Percentiles rank a stretch among this genome's conserved stretches.
phyloP scores from a whole-genome alignment of 2,888 invertebrate genomes.

The Limnephilus rhombicus region DNA sequence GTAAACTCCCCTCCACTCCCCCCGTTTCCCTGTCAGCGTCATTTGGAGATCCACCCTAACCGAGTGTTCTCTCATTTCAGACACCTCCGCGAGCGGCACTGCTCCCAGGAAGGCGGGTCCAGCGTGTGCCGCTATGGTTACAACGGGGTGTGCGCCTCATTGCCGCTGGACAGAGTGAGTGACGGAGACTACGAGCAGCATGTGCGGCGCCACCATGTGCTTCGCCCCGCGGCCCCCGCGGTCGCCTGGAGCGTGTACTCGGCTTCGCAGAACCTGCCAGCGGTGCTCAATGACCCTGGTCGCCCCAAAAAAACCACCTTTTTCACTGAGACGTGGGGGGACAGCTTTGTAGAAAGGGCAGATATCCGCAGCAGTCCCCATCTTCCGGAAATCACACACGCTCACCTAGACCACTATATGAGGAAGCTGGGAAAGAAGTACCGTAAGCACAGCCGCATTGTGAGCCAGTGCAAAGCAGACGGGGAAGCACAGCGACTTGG shows the following conservation, averaged over 20 bases:
- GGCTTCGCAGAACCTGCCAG: constrained; percentile 95
- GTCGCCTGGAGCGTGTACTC: constrained; percentile 92
- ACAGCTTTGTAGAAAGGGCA: constrained; percentile 91
- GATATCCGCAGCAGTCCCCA: constrained; percentile 87
- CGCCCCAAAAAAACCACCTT: constrained; percentile 94
- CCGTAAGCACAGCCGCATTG: constrained; percentile 80
- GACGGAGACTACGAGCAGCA: constrained; percentile 90
- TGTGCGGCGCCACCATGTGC: constrained; percentile 82
- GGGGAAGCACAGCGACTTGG: constrained; percentile 69
- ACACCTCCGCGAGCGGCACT: constrained; percentile 88
- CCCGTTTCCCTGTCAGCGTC: background rate
- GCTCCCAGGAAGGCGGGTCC: constrained; percentile 90
- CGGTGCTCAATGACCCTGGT: constrained; percentile 96
- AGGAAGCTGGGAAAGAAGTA: constrained; percentile 85
- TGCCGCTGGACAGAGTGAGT: constrained; percentile 93
- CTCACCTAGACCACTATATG: constrained; percentile 92
- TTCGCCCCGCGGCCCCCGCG: constrained; percentile 68
- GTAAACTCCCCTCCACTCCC: constrained; percentile 70
- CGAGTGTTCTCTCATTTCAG: constrained; percentile 71
- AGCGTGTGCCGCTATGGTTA: constrained; percentile 92
- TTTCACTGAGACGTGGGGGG: constrained; percentile 99
- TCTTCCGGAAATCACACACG: constrained; percentile 88
- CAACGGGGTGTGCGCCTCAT: constrained; percentile 90
- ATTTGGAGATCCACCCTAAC: background rate
- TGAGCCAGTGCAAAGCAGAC: constrained; percentile 71